Evolutionary conservation across 2,888 invertebrate genomes (phyloP).

Genomic region (Rhagonycha fulva): DNA sequence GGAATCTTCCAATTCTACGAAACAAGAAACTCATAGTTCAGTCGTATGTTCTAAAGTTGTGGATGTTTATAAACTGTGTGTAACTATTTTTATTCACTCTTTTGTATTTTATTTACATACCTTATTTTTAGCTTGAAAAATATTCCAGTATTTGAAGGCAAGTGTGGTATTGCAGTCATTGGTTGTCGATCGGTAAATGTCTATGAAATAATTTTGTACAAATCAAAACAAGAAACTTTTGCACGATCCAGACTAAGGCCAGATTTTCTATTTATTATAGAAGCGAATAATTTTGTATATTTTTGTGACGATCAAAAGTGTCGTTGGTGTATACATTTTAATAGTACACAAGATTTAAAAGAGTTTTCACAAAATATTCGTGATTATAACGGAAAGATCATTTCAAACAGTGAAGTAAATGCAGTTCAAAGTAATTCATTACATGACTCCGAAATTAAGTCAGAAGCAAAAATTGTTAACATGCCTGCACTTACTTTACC

Average conservation of each 20-base stretch:
- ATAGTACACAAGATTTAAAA: slow-evolving; percentile 37
- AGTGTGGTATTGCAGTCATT: slow-evolving; percentile 57
- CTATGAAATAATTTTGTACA: slow-evolving; percentile 51
- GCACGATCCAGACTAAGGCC: slow-evolving; percentile 39
- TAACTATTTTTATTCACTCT: background rate
- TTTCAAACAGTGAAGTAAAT: background rate
- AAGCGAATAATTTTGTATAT: slow-evolving; percentile 43
- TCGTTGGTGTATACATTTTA: slow-evolving; percentile 48
- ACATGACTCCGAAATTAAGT: background rate
- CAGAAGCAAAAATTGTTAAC: background rate
- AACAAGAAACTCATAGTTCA: slow-evolving; percentile 33
- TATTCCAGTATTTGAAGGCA: slow-evolving; percentile 48
- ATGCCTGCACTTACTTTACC: background rate
- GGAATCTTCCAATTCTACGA: slow-evolving; percentile 15
- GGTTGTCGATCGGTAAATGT: slow-evolving; percentile 38
- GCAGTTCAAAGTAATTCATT: background rate
- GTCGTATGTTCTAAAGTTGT: slow-evolving; percentile 44
- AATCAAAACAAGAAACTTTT: slow-evolving; percentile 48
- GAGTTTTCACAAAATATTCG: slow-evolving; percentile 37
- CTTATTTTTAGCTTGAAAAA: slow-evolving; percentile 43
- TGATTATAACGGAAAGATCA: slow-evolving; percentile 1
- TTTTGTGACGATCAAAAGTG: slow-evolving; percentile 45
- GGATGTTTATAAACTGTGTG: slow-evolving; percentile 44
- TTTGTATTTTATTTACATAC: background rate
- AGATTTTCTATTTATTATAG: slow-evolving; percentile 37